A percentile compares a stretch with the other conserved stretches of the same genome.
Conservation (phyloP, 2,113 vertebrate species). For the Stegostoma tigrinum region DNA sequence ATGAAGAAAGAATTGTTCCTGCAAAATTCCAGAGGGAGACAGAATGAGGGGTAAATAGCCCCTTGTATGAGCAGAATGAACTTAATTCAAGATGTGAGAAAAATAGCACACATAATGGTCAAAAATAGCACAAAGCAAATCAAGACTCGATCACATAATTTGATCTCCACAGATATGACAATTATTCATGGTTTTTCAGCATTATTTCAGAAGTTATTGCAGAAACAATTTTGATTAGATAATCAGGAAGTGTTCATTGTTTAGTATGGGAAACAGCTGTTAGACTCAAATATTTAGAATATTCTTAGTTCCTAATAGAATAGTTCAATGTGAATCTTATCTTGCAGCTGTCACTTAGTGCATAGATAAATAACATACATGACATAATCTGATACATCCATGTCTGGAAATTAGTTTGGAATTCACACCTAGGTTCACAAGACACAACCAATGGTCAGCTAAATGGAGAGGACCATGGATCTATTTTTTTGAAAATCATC, state of each 20-base stretch:
- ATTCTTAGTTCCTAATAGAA: neutral
- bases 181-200: neutral
- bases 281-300: neutral
- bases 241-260: neutral
- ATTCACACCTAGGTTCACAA: neutral
- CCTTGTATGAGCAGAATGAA: neutral
- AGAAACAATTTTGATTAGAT: neutral
- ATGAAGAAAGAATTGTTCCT: neutral
- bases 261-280: neutral
- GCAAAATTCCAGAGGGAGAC: neutral
- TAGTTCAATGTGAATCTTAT: neutral
- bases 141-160: neutral
- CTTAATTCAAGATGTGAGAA: neutral
- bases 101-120: neutral
- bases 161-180: neutral
- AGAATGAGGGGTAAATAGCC: neutral
- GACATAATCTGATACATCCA: neutral
- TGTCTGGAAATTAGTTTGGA: neutral
- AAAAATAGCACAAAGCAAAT: too few species aligned
- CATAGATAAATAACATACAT: neutral
- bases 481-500: neutral
- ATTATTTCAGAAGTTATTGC: constrained; percentile 8
- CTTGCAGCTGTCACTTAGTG: neutral
- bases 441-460: neutral
- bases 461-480: neutral